These are phyloP conservation scores for Drosophila pruinosa DNA, from an alignment of 1,140 invertebrate species.

Conservation along the genomic window DNA sequence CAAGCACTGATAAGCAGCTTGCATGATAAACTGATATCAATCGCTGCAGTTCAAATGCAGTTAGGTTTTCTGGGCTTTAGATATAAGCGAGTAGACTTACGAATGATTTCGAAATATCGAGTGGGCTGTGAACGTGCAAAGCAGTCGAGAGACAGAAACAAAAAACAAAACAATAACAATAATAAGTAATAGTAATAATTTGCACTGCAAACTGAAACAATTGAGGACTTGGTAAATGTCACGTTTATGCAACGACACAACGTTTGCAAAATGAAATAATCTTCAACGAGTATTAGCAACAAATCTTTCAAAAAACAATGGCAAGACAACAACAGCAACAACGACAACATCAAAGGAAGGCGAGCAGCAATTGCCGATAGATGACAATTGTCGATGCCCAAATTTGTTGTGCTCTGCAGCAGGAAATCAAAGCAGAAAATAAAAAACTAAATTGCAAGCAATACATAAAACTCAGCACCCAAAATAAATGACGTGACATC, in stretches of 20 bases:
- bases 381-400: slow-evolving; percentile 36
- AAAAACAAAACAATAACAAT: slow-evolving; percentile 6
- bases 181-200: slow-evolving; percentile 12
- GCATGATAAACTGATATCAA: slow-evolving; percentile 10
- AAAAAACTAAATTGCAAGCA: slow-evolving; percentile 30
- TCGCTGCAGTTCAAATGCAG: slow-evolving; percentile 5
- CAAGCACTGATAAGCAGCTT: slow-evolving; percentile 17
- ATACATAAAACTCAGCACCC: slow-evolving; percentile 36
- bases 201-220: slow-evolving; percentile 34
- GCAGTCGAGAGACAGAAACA: slow-evolving; percentile 6
- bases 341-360: slow-evolving; percentile 1
- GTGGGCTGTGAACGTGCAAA: slow-evolving; percentile 48
- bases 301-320: slow-evolving; percentile 45
- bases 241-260: slow-evolving; percentile 56
- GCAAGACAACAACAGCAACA: background rate
- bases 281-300: slow-evolving; percentile 45
- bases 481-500: slow-evolving; percentile 65
- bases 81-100: background rate
- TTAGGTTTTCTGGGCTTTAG: background rate
- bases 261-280: slow-evolving; percentile 27
- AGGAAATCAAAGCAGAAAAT: slow-evolving; percentile 46
- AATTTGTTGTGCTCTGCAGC: slow-evolving; percentile 43
- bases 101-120: slow-evolving; percentile 19
- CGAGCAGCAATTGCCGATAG: slow-evolving; percentile 40
- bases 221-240: slow-evolving; percentile 57